A percentile compares a stretch with the other conserved stretches of the same genome.
Evolutionary conservation across 2,113 vertebrate genomes (phyloP).

Genomic region (Lophotis ruficrista): DNA sequence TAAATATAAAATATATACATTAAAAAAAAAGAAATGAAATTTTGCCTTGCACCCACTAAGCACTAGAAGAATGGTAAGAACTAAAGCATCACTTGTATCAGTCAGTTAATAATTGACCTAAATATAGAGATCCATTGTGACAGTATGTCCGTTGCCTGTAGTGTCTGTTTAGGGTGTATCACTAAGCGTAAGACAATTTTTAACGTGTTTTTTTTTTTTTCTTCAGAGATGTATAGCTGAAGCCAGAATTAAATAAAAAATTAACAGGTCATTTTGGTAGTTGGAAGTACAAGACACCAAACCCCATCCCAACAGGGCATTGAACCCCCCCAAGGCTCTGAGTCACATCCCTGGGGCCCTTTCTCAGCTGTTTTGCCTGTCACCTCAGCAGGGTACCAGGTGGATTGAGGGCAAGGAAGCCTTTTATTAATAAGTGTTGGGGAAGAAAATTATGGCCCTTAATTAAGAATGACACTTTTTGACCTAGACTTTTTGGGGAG

Average conservation of each 20-base stretch:
- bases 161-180: neutral
- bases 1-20: neutral
- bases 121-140: neutral
- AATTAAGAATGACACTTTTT: neutral
- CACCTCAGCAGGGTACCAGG: neutral
- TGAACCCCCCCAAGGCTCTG: accelerated
- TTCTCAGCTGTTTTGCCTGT: neutral
- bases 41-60: neutral
- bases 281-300: neutral
- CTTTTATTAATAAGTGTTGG: neutral
- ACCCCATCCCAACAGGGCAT: neutral
- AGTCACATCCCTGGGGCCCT: accelerated
- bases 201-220: neutral
- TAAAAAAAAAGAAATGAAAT: neutral
- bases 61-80: neutral
- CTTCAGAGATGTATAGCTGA: neutral
- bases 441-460: neutral
- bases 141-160: neutral
- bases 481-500: neutral
- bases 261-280: neutral
- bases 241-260: neutral
- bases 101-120: neutral
- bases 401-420: neutral
- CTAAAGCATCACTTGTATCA: neutral
- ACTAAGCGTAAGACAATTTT: neutral